These are phyloP conservation scores for Mystacides longicornis DNA, from an alignment of 2,888 invertebrate species.

Conservation along the genomic window DNA sequence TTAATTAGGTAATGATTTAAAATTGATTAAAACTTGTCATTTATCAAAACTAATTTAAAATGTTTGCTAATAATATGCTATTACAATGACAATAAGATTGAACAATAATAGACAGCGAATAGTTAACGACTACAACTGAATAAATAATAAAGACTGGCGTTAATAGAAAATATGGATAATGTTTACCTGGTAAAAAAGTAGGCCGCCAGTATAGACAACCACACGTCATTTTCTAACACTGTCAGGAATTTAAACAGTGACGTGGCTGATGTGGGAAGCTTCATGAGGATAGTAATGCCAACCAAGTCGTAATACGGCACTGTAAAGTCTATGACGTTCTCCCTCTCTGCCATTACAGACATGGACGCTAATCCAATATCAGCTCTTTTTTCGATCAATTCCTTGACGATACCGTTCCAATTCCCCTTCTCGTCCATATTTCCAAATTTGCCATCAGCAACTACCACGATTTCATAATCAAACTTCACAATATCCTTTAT, in stretches of 20 bases:
- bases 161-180: too few species aligned
- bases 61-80: too few species aligned
- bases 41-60: too few species aligned
- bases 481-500: conserved; percentile 80
- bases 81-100: too few species aligned
- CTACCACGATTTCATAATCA: conserved; percentile 80
- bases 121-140: too few species aligned
- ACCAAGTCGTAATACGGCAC: conserved; percentile 98
- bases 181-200: conserved; percentile 88
- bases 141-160: too few species aligned
- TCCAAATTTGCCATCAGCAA: conserved; percentile 78
- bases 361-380: conserved; percentile 91
- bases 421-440: conserved; percentile 80
- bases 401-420: conserved; percentile 81
- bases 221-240: conserved; percentile 91
- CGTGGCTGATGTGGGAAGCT: conserved; percentile 78
- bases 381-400: conserved; percentile 75
- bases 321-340: conserved; percentile 95
- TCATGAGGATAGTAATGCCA: conserved; percentile 94
- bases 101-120: too few species aligned
- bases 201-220: conserved; percentile 92
- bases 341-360: conserved; percentile 95
- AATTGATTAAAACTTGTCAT: too few species aligned
- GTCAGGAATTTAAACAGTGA: conserved; percentile 95
- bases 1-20: too few species aligned